phyloP scores from a whole-genome alignment of 2,888 invertebrate genomes.

The Fissipunctia ypsillon region DNA sequence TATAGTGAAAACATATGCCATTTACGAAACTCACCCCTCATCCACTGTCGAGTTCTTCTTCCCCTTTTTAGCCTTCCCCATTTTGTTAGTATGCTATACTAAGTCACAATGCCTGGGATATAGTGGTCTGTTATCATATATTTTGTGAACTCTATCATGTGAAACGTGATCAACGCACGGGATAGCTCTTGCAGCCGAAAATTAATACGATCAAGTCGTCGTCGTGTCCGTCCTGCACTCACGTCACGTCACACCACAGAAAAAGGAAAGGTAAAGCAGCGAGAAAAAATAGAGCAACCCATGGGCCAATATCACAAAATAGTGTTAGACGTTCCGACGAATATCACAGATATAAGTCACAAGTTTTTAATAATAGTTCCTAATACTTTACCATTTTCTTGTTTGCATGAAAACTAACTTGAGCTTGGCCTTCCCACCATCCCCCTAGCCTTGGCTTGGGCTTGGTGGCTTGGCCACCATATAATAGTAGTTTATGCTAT shows the following conservation, averaged over 20 bases:
- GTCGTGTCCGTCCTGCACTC: constrained; percentile 80
- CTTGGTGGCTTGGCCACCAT: too few relatives aligned
- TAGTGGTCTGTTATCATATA: constrained; percentile 81
- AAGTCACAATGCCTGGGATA: constrained; percentile 85
- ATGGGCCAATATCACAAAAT: not conserved
- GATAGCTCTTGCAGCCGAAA: constrained; percentile 78
- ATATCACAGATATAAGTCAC: not conserved
- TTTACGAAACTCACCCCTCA: constrained; percentile 91
- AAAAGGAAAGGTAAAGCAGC: constrained; percentile 46
- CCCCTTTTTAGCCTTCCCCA: constrained; percentile 96
- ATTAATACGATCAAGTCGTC: constrained; percentile 78
- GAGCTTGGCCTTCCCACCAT: too few relatives aligned
- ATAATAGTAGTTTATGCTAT: too few relatives aligned
- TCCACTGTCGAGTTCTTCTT: constrained; percentile 94
- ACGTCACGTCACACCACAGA: constrained; percentile 63
- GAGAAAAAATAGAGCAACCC: constrained; percentile 41
- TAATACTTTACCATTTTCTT: not conserved
- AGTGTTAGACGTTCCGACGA: not conserved
- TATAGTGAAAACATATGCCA: constrained; percentile 78
- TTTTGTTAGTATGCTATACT: constrained; percentile 82
- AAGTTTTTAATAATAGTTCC: constrained; percentile 3
- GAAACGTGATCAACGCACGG: constrained; percentile 84
- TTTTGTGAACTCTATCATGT: constrained; percentile 88
- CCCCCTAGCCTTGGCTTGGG: too few relatives aligned
- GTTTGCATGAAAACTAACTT: not conserved